phyloP scores from a whole-genome alignment of 64 coral and sea anemone species.

The Pocillopora verrucosa region DNA sequence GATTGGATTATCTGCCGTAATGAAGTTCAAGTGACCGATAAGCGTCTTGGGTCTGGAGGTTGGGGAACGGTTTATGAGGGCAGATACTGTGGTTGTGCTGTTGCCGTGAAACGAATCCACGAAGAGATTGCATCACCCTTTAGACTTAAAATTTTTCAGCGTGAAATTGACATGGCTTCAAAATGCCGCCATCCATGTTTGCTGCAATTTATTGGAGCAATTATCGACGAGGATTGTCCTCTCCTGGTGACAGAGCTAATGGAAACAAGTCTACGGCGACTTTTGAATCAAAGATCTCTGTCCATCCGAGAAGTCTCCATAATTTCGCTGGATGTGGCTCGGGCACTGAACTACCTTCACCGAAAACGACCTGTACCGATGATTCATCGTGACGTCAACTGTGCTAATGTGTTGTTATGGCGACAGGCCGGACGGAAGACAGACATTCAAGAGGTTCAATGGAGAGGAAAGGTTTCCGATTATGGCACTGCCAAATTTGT shows the following conservation, averaged over 20 bases:
- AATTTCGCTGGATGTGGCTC: too few relatives aligned
- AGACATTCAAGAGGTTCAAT: too few relatives aligned
- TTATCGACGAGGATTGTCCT: constrained; percentile 3
- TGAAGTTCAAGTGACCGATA: constrained; percentile 25
- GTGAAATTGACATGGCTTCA: constrained; percentile 53
- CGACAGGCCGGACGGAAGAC: background rate
- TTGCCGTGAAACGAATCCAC: constrained; percentile 59
- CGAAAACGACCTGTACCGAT: background rate
- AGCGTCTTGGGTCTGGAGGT: constrained; percentile 15
- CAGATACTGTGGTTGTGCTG: constrained; percentile 13
- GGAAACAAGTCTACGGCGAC: background rate
- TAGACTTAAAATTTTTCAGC: constrained; percentile 16
- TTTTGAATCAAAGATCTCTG: background rate
- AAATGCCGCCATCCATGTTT: constrained; percentile 64
- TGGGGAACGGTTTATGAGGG: constrained; percentile 26
- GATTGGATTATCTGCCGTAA: background rate
- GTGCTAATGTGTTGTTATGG: constrained; percentile 52
- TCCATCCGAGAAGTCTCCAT: background rate
- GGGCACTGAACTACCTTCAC: too few relatives aligned
- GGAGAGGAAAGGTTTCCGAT: constrained; percentile 45
- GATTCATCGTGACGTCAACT: constrained; percentile 31
- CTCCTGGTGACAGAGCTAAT: constrained; percentile 30
- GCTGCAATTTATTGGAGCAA: constrained; percentile 39
- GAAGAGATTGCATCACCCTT: constrained; percentile 26
- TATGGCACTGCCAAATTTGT: constrained; percentile 21